These are phyloP conservation scores for Pogona vitticeps DNA, from an alignment of 2,113 vertebrate species.

Conservation along the genomic window DNA sequence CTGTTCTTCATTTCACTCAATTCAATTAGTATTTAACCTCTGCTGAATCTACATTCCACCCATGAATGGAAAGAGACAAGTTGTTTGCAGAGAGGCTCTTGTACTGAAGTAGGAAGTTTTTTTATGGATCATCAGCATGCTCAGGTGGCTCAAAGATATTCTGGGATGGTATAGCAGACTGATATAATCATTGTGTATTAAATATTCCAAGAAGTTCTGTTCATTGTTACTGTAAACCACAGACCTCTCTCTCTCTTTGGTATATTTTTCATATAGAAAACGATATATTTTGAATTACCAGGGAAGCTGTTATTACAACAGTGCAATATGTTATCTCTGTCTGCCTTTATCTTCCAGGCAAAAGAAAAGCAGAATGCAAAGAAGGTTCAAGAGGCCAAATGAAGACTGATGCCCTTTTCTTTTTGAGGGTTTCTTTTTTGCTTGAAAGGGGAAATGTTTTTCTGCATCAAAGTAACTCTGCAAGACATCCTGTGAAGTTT, in stretches of 20 bases:
- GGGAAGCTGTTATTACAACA: not conserved
- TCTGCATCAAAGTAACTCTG: constrained; percentile 67
- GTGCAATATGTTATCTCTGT: constrained; percentile 28
- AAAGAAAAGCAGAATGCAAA: constrained; percentile 98
- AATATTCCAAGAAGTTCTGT: not conserved
- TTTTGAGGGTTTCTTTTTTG: constrained; percentile 5
- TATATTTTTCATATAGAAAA: not conserved
- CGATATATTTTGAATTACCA: not conserved
- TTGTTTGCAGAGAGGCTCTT: not conserved
- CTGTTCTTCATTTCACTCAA: too few species aligned
- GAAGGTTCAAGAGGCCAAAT: constrained; percentile 97
- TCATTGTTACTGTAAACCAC: too few species aligned
- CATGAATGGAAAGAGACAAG: not conserved
- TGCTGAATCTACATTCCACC: not conserved
- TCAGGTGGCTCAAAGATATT: not conserved
- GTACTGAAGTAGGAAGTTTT: fast-evolving
- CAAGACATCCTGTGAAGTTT: constrained; percentile 66
- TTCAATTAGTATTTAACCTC: not conserved
- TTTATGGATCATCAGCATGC: fast-evolving
- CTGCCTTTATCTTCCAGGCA: constrained; percentile 79
- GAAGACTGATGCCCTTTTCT: constrained; percentile 58
- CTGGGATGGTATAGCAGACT: not conserved
- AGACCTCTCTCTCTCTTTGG: too few species aligned
- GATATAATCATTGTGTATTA: not conserved
- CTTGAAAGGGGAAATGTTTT: constrained; percentile 53